Conservation (phyloP, 2,113 vertebrate species). For the Neolamprologus brichardi region DNA sequence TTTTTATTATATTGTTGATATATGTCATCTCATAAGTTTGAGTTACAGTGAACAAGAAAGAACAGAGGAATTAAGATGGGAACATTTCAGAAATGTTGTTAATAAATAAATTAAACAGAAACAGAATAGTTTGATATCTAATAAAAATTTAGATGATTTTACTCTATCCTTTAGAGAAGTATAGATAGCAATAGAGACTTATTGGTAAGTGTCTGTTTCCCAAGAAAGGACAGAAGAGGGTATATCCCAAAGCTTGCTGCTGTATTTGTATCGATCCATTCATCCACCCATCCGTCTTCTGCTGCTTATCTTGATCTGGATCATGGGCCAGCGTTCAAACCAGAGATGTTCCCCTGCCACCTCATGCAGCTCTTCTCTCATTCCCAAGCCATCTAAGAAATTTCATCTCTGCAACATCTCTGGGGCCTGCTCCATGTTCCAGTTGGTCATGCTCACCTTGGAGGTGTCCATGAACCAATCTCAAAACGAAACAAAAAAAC, state of each 20-base stretch:
- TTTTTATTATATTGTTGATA: not conserved
- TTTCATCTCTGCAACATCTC: not conserved
- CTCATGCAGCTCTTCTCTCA: not conserved
- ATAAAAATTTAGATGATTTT: not conserved
- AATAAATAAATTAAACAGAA: not conserved
- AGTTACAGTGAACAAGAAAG: not conserved
- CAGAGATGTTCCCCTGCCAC: not conserved
- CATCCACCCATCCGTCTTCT: not conserved
- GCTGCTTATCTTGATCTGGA: not conserved
- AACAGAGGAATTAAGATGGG: not conserved
- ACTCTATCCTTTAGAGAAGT: not conserved
- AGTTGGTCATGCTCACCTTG: not conserved
- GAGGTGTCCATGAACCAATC: not conserved
- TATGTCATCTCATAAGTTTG: not conserved
- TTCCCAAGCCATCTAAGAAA: not conserved
- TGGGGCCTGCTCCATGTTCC: not conserved
- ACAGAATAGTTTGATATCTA: not conserved
- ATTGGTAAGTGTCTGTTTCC: not conserved
- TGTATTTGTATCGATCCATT: not conserved
- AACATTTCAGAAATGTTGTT: not conserved
- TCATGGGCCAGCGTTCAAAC: not conserved
- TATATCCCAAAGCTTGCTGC: not conserved
- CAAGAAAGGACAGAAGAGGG: not conserved
- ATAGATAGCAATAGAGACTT: no score
- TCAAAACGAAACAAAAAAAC: fast-evolving